These are phyloP conservation scores for Nicator chloris DNA, from an alignment of 2,113 vertebrate species.

Conservation along the genomic window DNA sequence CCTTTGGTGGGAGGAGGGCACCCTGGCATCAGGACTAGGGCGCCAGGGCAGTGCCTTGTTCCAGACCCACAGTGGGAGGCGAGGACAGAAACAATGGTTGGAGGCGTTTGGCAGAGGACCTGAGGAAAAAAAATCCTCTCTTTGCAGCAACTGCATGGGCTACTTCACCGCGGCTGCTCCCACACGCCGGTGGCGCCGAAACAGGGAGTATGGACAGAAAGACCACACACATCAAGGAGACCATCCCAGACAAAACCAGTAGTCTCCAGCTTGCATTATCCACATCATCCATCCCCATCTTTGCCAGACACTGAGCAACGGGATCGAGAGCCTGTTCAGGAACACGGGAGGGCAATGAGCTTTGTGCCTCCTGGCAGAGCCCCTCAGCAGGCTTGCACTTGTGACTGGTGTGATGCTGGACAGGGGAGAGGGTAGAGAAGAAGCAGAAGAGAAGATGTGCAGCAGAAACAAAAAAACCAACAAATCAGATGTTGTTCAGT, in stretches of 20 bases:
- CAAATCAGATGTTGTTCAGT: not conserved
- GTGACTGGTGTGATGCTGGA: not conserved
- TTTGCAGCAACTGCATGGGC: conserved; percentile 2
- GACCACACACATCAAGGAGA: conserved; percentile 56
- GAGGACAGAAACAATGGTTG: conserved; percentile 35
- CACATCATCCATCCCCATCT: not conserved
- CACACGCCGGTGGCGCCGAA: not conserved
- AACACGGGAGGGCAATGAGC: not conserved
- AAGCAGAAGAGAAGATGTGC: not conserved
- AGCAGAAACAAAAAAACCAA: not conserved
- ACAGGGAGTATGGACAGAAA: not conserved
- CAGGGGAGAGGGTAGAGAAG: not conserved
- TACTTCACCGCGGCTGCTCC: conserved; percentile 23
- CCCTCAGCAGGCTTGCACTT: not conserved
- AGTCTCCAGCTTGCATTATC: not conserved
- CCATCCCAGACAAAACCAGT: not conserved
- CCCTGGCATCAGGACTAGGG: not conserved
- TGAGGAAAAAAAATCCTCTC: not conserved
- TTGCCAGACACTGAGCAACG: not conserved
- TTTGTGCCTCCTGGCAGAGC: not conserved
- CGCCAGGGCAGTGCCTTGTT: not conserved
- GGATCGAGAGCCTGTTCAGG: not conserved
- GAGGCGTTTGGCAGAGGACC: conserved; percentile 27
- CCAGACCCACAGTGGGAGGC: conserved; percentile 16
- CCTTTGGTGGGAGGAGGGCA: not conserved